Percentiles rank a stretch among this genome's conserved stretches.
phyloP scores from a whole-genome alignment of 2,888 invertebrate species.

The Odontocolon sp. region DNA sequence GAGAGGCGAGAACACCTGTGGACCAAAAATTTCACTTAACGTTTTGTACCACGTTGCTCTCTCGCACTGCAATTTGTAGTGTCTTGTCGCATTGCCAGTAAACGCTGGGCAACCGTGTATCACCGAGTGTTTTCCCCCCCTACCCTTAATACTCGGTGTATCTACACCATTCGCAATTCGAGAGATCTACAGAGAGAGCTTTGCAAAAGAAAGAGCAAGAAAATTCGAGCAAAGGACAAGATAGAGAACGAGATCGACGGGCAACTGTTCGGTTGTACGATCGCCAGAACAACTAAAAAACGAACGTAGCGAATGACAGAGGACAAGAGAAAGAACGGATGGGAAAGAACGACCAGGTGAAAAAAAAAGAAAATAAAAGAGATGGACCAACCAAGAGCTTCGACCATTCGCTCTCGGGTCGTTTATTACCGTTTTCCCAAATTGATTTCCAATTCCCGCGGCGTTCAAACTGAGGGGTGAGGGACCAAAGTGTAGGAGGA shows the following conservation, averaged over 20 bases:
- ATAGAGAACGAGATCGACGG: conserved; percentile 5
- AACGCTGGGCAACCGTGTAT: conserved; percentile 2
- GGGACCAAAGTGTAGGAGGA: conserved; percentile 2
- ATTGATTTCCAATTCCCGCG: conserved; percentile 71
- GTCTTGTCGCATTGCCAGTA: conserved; percentile 37
- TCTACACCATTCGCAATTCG: neutral
- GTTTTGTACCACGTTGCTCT: neutral
- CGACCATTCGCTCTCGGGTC: conserved; percentile 49
- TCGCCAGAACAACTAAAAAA: neutral
- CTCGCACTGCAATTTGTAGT: conserved; percentile 20
- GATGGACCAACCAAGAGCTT: conserved; percentile 29
- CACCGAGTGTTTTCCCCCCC: neutral
- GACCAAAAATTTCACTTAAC: conserved; percentile 22
- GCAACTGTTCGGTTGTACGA: neutral
- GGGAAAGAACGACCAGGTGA: conserved; percentile 1
- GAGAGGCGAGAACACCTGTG: conserved; percentile 12
- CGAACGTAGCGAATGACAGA: conserved; percentile 1
- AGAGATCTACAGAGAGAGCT: neutral
- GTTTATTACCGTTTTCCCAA: conserved; percentile 72
- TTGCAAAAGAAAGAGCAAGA: neutral
- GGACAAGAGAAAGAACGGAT: neutral
- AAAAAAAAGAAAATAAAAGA: conserved; percentile 12
- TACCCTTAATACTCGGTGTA: neutral
- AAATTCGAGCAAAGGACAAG: neutral
- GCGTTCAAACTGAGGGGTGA: conserved; percentile 37